Conservation (phyloP, 2,888 invertebrate species). For the Bombylius major region DNA sequence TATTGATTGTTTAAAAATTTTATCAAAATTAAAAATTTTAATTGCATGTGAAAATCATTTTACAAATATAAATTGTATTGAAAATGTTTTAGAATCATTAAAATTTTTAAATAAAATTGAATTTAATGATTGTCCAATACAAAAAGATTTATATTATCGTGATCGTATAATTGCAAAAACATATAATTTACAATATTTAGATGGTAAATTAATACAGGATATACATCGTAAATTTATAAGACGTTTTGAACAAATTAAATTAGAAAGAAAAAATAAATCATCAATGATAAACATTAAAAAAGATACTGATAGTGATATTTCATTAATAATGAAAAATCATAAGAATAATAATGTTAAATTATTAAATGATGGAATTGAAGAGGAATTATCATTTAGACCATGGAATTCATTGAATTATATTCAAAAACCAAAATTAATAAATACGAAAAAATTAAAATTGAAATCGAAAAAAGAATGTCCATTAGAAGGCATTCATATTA, state of each 20-base stretch:
- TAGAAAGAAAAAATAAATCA: neutral
- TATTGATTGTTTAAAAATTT: slow-evolving; percentile 31
- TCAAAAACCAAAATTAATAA: no score
- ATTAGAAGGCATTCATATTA: no score
- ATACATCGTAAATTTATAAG: slow-evolving; percentile 47
- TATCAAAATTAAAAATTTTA: slow-evolving; percentile 30
- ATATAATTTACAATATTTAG: slow-evolving; percentile 48
- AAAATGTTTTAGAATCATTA: slow-evolving; percentile 37
- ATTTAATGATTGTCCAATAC: slow-evolving; percentile 44
- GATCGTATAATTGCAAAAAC: slow-evolving; percentile 54
- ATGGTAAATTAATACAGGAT: slow-evolving; percentile 46
- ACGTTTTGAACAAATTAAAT: slow-evolving; percentile 38
- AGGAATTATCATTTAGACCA: no score
- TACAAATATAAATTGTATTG: slow-evolving; percentile 37
- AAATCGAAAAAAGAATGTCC: no score
- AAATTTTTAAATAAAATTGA: no score
- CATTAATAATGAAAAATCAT: no score
- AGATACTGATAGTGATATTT: no score
- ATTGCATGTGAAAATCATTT: slow-evolving; percentile 38
- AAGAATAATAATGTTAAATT: no score
- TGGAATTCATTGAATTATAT: no score
- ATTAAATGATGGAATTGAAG: no score
- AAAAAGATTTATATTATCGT: slow-evolving; percentile 48
- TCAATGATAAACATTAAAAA: no score
- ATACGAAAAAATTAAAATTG: no score